Evolutionary conservation across 2,113 vertebrate genomes (phyloP).

Genomic region (Tautogolabrus adspersus): DNA sequence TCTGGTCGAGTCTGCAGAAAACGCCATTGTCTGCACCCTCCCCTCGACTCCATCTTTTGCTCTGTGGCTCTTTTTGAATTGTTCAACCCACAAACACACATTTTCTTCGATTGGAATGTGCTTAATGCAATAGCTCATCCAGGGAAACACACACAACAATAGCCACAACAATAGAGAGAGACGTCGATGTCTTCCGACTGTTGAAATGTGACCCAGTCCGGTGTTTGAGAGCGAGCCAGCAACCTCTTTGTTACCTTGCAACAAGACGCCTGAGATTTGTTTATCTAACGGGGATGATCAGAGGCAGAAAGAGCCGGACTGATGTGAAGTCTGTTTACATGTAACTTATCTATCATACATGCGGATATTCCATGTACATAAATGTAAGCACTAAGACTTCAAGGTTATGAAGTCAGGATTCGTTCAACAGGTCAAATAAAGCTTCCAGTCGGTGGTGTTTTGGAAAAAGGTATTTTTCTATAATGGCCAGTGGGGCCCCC

Average conservation of each 20-base stretch:
- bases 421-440: too few species aligned
- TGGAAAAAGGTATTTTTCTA: too few species aligned
- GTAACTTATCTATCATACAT: background rate
- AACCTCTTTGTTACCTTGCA: constrained; percentile 46
- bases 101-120: background rate
- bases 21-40: constrained; percentile 47
- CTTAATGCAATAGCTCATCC: too few species aligned
- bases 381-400: background rate
- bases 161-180: constrained; percentile 16
- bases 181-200: constrained; percentile 29
- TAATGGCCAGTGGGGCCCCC: too few species aligned
- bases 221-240: constrained; percentile 19
- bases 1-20: constrained; percentile 51
- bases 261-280: constrained; percentile 42
- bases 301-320: constrained; percentile 21
- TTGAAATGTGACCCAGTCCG: constrained; percentile 31
- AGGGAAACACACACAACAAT: background rate
- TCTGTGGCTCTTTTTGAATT: background rate
- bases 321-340: constrained; percentile 2
- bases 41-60: constrained; percentile 5
- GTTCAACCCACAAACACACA: constrained; percentile 10
- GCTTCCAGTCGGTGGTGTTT: too few species aligned
- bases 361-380: constrained; percentile 12
- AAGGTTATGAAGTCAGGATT: too few species aligned
- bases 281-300: constrained; percentile 29